Evolutionary conservation across 1,140 invertebrate species (phyloP).

Genomic region (Lordiphosa stackelbergi): DNA sequence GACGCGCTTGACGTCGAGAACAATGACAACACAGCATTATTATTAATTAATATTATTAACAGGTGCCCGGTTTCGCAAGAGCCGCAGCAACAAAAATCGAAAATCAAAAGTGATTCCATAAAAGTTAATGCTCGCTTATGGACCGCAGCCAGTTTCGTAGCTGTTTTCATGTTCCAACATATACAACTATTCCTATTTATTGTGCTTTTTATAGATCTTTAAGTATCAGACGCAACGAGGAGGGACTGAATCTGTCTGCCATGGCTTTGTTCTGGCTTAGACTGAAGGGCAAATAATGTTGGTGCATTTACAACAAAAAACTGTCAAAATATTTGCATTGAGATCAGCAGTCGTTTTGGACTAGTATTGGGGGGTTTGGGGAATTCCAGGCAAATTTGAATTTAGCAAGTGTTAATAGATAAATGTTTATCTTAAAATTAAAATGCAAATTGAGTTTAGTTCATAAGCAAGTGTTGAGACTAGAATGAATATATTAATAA

Average conservation of each 20-base stretch:
- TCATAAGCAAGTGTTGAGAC: conserved; percentile 10
- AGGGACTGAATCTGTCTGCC: conserved; percentile 6
- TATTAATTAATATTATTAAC: conserved; percentile 76
- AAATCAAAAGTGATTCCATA: conserved; percentile 71
- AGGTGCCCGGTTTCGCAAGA: conserved; percentile 48
- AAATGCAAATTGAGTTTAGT: background rate
- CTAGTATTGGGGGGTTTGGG: conserved; percentile 15
- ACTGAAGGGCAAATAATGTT: conserved; percentile 43
- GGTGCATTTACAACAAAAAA: conserved; percentile 10
- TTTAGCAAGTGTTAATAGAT: conserved; percentile 34
- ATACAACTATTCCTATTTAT: conserved; percentile 20
- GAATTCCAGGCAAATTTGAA: conserved; percentile 23
- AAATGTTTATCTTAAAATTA: background rate
- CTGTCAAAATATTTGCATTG: conserved; percentile 46
- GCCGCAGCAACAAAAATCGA: conserved; percentile 32
- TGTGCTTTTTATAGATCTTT: conserved; percentile 22
- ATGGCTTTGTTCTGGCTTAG: conserved; percentile 20
- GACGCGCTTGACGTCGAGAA: conserved; percentile 17
- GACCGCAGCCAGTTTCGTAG: conserved; percentile 29
- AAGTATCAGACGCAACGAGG: conserved; percentile 3
- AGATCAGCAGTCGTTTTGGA: conserved; percentile 42
- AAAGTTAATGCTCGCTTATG: conserved; percentile 40
- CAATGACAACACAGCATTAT: conserved; percentile 40
- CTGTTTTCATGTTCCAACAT: conserved; percentile 2
- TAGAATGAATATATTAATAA: too few relatives aligned